phyloP scores from a whole-genome alignment of 1,140 invertebrate species.

The Onthophagus taurus region DNA sequence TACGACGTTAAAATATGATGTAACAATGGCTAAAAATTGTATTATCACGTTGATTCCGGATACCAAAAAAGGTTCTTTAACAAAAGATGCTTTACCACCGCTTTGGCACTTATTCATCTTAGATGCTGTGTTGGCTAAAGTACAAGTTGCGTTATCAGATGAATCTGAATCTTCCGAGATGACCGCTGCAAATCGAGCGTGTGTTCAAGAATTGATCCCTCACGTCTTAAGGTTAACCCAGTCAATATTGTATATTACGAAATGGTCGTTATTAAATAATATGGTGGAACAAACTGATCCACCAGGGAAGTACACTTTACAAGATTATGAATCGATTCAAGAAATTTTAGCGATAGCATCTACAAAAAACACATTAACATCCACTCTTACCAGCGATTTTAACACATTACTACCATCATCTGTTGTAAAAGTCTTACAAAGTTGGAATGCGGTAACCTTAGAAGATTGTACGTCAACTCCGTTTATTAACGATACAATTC shows the following conservation, averaged over 20 bases:
- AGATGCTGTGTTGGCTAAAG: conserved; percentile 57
- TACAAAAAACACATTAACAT: conserved; percentile 36
- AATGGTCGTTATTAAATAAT: conserved; percentile 32
- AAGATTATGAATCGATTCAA: conserved; percentile 44
- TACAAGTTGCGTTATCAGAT: conserved; percentile 55
- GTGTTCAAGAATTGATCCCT: conserved; percentile 50
- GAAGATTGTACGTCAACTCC: conserved; percentile 43
- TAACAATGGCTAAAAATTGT: conserved; percentile 59
- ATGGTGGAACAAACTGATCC: conserved; percentile 43
- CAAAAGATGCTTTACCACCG: conserved; percentile 48
- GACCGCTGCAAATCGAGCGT: conserved; percentile 25
- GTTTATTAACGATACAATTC: conserved; percentile 69
- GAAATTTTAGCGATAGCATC: conserved; percentile 53
- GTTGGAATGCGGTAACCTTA: conserved; percentile 48
- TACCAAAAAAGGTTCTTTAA: conserved; percentile 30
- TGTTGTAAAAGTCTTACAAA: conserved; percentile 50
- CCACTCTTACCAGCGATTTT: conserved; percentile 46
- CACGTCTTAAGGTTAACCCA: conserved; percentile 51
- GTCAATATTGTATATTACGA: conserved; percentile 43
- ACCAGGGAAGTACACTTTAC: conserved; percentile 39
- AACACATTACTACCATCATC: conserved; percentile 47
- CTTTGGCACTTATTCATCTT: conserved; percentile 56
- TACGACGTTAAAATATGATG: conserved; percentile 57
- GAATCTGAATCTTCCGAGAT: conserved; percentile 28
- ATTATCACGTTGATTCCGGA: conserved; percentile 53